Conservation (phyloP, 2,797 vertebrate genomes). For the Clarias laeviceps region DNA sequence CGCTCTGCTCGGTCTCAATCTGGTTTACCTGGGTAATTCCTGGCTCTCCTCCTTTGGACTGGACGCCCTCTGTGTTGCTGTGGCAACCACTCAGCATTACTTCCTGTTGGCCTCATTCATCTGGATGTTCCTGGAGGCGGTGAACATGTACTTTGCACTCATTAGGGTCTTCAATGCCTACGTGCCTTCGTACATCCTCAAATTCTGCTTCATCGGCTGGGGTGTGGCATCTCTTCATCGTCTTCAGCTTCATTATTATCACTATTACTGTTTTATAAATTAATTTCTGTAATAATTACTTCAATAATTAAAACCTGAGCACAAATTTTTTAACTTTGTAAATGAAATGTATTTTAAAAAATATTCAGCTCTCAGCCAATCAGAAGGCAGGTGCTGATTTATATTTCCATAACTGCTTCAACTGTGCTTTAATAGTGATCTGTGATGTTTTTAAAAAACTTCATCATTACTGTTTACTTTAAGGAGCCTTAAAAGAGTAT, state of each 20-base stretch:
- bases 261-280: neutral
- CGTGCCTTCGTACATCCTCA: constrained; percentile 85
- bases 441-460: neutral
- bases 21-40: constrained; percentile 83
- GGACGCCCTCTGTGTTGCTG: constrained; percentile 75
- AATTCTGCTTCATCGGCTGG: constrained; percentile 86
- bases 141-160: constrained; percentile 89
- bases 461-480: neutral
- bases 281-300: neutral
- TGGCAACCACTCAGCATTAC: constrained; percentile 79
- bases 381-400: neutral
- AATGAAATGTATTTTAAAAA: neutral
- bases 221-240: constrained; percentile 71
- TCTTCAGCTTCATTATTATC: neutral
- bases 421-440: neutral
- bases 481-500: neutral
- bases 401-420: neutral
- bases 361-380: neutral
- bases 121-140: constrained; percentile 89
- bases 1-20: constrained; percentile 83
- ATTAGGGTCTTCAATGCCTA: constrained; percentile 92
- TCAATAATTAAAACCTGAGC: neutral
- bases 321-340: neutral
- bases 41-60: constrained; percentile 81
- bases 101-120: constrained; percentile 87